These are phyloP conservation scores for Acanthopagrus latus DNA, from an alignment of 2,797 vertebrate genomes.

Conservation along the genomic window DNA sequence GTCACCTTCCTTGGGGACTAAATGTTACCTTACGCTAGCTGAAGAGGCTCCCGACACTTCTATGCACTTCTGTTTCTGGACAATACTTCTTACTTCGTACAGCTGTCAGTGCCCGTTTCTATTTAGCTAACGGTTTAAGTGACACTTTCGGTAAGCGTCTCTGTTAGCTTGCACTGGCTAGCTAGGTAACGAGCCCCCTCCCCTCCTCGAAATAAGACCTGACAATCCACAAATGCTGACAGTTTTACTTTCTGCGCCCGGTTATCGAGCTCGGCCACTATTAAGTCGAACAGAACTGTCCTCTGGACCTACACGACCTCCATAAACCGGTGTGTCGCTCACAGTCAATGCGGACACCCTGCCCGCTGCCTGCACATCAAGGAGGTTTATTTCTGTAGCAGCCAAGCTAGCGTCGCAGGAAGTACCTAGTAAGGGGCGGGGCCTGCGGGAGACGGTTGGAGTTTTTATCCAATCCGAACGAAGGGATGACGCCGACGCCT, in stretches of 20 bases:
- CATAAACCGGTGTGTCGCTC: neutral
- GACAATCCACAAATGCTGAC: neutral
- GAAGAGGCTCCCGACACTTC: neutral
- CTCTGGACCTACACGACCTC: constrained; percentile 24
- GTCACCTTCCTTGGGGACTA: constrained; percentile 5
- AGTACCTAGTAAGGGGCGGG: constrained; percentile 45
- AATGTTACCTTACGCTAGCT: neutral
- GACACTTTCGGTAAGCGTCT: constrained; percentile 16
- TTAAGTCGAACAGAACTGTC: neutral
- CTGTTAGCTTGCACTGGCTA: constrained; percentile 34
- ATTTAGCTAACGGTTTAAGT: constrained; percentile 17
- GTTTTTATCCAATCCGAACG: constrained; percentile 67
- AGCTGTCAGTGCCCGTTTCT: neutral
- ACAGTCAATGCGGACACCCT: constrained; percentile 5
- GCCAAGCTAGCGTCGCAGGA: constrained; percentile 36
- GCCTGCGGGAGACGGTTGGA: neutral
- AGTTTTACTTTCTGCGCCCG: neutral
- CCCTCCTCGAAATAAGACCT: neutral
- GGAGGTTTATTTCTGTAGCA: constrained; percentile 48
- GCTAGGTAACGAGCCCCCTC: neutral
- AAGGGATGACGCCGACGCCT: constrained; percentile 50
- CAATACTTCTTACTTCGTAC: neutral
- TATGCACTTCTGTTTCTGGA: neutral
- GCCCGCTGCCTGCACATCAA: constrained; percentile 2
- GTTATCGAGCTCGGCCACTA: neutral